Conservation (phyloP, 1,140 invertebrate species). For the Paraescarpia echinospica region DNA sequence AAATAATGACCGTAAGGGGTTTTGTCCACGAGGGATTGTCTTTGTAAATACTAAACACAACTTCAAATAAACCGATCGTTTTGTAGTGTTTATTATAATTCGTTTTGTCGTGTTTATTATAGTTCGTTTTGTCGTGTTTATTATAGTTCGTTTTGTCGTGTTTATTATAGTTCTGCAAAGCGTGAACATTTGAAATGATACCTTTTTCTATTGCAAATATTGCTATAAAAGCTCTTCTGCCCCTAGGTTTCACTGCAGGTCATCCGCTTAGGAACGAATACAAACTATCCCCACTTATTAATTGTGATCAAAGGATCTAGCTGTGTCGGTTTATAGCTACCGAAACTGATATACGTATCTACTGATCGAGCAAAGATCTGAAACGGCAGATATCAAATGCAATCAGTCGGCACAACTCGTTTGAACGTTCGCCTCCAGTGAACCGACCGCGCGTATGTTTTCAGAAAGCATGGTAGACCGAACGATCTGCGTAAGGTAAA, state of each 20-base stretch:
- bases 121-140: too few species aligned
- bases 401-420: neutral
- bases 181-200: too few species aligned
- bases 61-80: too few species aligned
- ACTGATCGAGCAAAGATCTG: neutral
- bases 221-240: neutral
- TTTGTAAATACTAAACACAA: too few species aligned
- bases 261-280: neutral
- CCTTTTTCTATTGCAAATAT: too few species aligned
- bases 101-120: too few species aligned
- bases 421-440: neutral
- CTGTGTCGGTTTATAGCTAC: neutral
- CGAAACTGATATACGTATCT: slow-evolving; percentile 1
- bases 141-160: too few species aligned
- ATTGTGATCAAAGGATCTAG: neutral
- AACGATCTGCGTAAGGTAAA: neutral
- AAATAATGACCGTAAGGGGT: too few species aligned
- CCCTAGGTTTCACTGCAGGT: neutral
- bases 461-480: neutral
- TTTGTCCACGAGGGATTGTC: too few species aligned
- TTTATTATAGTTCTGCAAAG: too few species aligned
- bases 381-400: neutral
- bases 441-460: neutral
- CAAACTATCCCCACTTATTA: neutral
- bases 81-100: too few species aligned